Conservation (phyloP, 2,113 vertebrate genomes). For the Osmerus mordax region DNA sequence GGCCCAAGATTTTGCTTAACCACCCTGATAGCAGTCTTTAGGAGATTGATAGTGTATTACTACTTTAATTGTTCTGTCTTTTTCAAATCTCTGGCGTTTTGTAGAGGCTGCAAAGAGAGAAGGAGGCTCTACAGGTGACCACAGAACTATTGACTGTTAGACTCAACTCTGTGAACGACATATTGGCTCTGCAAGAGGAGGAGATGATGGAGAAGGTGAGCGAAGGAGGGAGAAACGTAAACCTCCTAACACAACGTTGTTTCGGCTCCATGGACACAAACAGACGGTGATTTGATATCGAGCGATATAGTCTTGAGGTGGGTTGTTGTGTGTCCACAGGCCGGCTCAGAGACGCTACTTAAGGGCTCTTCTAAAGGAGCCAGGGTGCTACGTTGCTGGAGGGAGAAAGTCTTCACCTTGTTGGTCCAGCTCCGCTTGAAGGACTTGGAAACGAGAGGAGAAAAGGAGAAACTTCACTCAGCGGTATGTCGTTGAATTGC, state of each 20-base stretch:
- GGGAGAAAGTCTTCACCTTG: constrained; percentile 73
- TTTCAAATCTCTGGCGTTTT: constrained; percentile 18
- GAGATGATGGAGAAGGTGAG: constrained; percentile 63
- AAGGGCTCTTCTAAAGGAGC: constrained; percentile 41
- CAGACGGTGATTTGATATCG: too few relatives aligned
- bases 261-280: background rate
- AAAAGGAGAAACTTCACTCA: constrained; percentile 55
- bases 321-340: constrained; percentile 32
- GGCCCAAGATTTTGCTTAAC: background rate
- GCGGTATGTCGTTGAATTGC: constrained; percentile 45
- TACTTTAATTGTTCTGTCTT: background rate
- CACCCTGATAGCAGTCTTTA: constrained; percentile 2
- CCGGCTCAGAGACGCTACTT: constrained; percentile 44
- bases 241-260: background rate
- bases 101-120: constrained; percentile 71
- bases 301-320: too few relatives aligned
- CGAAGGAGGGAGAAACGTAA: background rate
- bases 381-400: constrained; percentile 70
- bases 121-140: constrained; percentile 64
- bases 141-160: constrained; percentile 70
- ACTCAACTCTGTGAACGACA: constrained; percentile 71
- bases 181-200: constrained; percentile 72
- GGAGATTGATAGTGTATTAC: background rate
- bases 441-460: constrained; percentile 61
- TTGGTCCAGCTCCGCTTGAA: constrained; percentile 71